Conservation (phyloP, 2,888 invertebrate species). For the Heliconius aoede region DNA sequence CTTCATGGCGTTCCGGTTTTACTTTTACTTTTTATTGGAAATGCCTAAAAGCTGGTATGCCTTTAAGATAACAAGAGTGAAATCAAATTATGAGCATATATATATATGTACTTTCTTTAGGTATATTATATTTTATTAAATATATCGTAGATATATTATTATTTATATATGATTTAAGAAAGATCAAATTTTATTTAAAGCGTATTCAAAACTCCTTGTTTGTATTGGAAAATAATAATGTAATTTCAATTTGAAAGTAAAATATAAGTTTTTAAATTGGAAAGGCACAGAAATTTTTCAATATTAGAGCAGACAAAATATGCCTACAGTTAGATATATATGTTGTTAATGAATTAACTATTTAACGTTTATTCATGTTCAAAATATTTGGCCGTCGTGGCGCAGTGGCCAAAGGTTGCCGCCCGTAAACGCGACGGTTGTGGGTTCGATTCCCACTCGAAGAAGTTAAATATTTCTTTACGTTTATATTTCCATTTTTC, state of each 20-base stretch:
- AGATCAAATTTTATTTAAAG: too few relatives aligned
- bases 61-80: slow-evolving; percentile 11
- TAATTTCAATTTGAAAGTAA: neutral
- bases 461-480: too few relatives aligned
- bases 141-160: too few relatives aligned
- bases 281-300: neutral
- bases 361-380: neutral
- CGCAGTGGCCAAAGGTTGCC: too few relatives aligned
- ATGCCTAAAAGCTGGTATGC: slow-evolving; percentile 29
- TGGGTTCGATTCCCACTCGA: too few relatives aligned
- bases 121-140: too few relatives aligned
- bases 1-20: slow-evolving; percentile 20
- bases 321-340: neutral
- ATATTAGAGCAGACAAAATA: neutral
- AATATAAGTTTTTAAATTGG: neutral
- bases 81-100: neutral
- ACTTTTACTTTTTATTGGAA: slow-evolving; percentile 21
- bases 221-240: neutral
- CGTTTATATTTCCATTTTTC: too few relatives aligned
- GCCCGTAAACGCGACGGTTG: too few relatives aligned
- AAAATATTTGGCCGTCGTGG: too few relatives aligned
- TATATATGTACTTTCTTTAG: neutral
- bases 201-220: too few relatives aligned
- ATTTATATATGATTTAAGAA: too few relatives aligned
- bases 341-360: neutral